Evolutionary conservation across 2,113 vertebrate genomes (phyloP).

Genomic region (Hippocampus barbouri): DNA sequence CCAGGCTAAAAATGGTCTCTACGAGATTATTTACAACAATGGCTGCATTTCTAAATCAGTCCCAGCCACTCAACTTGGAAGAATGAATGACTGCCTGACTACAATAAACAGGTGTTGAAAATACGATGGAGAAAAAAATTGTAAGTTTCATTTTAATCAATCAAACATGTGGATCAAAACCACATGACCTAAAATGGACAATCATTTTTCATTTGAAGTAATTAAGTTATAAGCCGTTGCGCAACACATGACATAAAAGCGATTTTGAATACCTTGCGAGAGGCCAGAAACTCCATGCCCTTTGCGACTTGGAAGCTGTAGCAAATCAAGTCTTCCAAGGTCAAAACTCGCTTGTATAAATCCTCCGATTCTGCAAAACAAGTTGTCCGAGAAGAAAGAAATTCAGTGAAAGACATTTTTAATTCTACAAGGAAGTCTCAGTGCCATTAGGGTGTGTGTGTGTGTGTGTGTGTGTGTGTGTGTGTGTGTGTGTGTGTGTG

Average conservation of each 20-base stretch:
- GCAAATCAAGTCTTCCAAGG: constrained; percentile 89
- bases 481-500: no score
- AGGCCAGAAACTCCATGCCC: constrained; percentile 93
- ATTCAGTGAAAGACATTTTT: constrained; percentile 2
- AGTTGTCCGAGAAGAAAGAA: constrained; percentile 15
- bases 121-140: neutral
- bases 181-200: neutral
- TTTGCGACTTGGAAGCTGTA: constrained; percentile 95
- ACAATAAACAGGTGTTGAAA: constrained; percentile 2
- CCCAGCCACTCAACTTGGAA: constrained; percentile 30
- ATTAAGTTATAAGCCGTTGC: neutral
- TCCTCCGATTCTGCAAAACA: constrained; percentile 81
- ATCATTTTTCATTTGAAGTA: neutral
- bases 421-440: neutral
- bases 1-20: constrained; percentile 21
- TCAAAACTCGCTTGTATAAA: constrained; percentile 85
- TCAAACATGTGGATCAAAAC: no score
- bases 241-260: neutral
- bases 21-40: constrained; percentile 41
- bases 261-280: constrained; percentile 82
- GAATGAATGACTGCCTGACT: neutral
- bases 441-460: no score
- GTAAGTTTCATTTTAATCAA: no score
- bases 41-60: constrained; percentile 50
- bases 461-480: no score